Evolutionary conservation across 2,888 invertebrate genomes (phyloP), one percentile per base, ranked within the genome.

Genomic region (Xiphydria camelus): DNA sequence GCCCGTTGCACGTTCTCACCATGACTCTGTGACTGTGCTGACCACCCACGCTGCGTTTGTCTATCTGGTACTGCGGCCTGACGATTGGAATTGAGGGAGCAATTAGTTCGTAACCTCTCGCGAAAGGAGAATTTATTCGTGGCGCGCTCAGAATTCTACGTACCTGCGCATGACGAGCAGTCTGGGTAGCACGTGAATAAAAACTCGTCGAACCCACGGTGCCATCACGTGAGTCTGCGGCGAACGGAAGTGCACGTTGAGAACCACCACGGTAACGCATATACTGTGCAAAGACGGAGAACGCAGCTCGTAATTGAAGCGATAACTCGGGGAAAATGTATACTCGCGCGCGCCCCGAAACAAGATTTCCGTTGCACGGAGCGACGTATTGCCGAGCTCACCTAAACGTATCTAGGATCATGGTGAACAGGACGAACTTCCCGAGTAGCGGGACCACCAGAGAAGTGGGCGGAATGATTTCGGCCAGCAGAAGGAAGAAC

Each of bases 171-270:
- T 95, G 67, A 93, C 91, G 67, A 96, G 82, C 70, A 96, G 83
- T 62, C 92, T 85, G 64, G 97, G 97, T 77, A 97, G 83, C 76
- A 95, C 91, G 81, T 97, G 94, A 71, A 96, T 93, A 83, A 96
- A 96, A 67, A 98, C 89, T 59, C 91, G 85, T 58, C 92, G 88
- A 67, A 97, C 93, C 96, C 96, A 96, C 41, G 90, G 92, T 54
- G 95, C 91, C 96, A 98, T 97, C 60, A 91, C 89, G 82, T 96
- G 96, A 55, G 97, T 98, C 78, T 95, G 93, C 56, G 97, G 95
- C 59, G 94, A 95, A 47, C 98, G 91, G 82, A 96, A 97, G 83
- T 97, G 96, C 66, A 96, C 93, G 81, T 97, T 97, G 68, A 97
- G 83, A 66, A 96, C 95, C 73, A 96, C 89, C 68, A 98, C 96